phyloP scores from a whole-genome alignment of 2,888 invertebrate genomes.

The Xanthorhoe spadicearia region DNA sequence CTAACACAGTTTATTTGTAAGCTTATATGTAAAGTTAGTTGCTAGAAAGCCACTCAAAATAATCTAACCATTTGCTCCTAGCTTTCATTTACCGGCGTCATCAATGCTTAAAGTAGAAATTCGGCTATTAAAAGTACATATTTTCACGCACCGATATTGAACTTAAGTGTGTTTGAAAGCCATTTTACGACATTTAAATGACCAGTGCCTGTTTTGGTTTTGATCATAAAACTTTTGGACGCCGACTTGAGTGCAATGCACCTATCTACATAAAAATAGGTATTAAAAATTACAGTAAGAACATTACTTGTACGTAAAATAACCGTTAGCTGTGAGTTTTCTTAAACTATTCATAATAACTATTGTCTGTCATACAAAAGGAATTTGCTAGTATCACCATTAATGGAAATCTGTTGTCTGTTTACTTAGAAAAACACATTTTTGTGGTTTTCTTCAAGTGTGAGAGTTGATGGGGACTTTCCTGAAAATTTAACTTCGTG shows the following conservation, averaged over 20 bases:
- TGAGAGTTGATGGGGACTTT: too few species aligned
- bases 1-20: not conserved
- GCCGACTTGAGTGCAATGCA: conserved; percentile 39
- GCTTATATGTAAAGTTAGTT: not conserved
- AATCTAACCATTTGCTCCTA: not conserved
- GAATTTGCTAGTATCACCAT: too few species aligned
- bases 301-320: not conserved
- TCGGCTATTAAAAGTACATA: conserved; percentile 74
- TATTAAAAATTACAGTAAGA: not conserved
- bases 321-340: not conserved
- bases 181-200: conserved; percentile 79
- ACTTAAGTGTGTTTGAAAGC: conserved; percentile 66
- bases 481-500: too few species aligned
- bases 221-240: conserved; percentile 62
- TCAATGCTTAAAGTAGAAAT: conserved; percentile 53
- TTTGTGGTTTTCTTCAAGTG: too few species aligned
- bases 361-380: too few species aligned
- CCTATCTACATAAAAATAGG: not conserved
- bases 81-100: conserved; percentile 38
- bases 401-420: too few species aligned
- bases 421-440: too few species aligned
- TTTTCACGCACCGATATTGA: conserved; percentile 73
- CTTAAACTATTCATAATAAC: not conserved
- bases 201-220: conserved; percentile 67
- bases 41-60: not conserved